Percentiles rank a stretch among this genome's conserved stretches.
These are phyloP conservation scores for Gymnocephalus cernua DNA, from an alignment of 2,113 vertebrate species.

Conservation along the genomic window DNA sequence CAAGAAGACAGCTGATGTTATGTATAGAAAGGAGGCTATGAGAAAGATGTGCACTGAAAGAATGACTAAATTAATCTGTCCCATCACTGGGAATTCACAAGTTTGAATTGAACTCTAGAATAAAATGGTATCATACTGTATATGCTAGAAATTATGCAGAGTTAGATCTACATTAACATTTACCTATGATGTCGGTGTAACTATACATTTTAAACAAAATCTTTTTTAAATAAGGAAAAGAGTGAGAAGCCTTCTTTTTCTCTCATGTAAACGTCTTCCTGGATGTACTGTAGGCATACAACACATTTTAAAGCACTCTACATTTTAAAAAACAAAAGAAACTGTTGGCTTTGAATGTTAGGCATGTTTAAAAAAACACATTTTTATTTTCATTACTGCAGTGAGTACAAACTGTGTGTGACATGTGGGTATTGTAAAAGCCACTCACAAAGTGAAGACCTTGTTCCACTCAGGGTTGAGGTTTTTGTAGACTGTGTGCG, in stretches of 20 bases:
- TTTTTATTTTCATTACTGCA: background rate
- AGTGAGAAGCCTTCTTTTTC: background rate
- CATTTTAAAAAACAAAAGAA: background rate
- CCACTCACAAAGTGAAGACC: conserved; percentile 98
- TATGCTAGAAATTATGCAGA: background rate
- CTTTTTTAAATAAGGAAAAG: background rate
- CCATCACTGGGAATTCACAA: conserved; percentile 71
- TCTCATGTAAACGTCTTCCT: background rate
- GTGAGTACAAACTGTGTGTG: background rate
- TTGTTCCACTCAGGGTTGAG: conserved; percentile 99
- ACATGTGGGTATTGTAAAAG: background rate
- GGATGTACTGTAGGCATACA: background rate
- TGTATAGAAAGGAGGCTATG: conserved; percentile 78
- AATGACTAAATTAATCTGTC: conserved; percentile 70
- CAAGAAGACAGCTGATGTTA: conserved; percentile 63
- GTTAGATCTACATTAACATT: conserved; percentile 1
- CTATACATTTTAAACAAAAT: background rate
- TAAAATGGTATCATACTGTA: background rate
- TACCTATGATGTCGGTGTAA: background rate
- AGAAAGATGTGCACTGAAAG: conserved; percentile 65
- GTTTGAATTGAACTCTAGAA: conserved; percentile 57
- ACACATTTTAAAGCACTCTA: conserved; percentile 4
- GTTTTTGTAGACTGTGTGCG: conserved; percentile 98
- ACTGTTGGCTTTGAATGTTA: too few relatives aligned
- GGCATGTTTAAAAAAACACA: background rate